These are phyloP conservation scores for Ophthalmolycus amberensis DNA, from an alignment of 2,113 vertebrate species.

Conservation along the genomic window DNA sequence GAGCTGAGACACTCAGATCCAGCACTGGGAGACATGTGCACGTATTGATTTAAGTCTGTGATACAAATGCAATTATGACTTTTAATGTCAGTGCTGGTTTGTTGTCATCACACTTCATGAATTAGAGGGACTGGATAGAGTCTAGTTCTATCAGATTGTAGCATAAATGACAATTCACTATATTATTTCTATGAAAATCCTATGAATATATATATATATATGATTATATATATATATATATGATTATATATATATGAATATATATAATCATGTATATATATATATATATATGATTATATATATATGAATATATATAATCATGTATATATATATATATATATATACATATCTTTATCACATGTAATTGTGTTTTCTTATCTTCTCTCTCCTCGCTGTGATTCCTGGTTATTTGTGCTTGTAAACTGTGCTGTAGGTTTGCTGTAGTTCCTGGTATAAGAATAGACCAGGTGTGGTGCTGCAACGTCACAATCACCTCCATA, in stretches of 20 bases:
- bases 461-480: slow-evolving; percentile 32
- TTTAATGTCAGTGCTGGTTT: slow-evolving; percentile 11
- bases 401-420: slow-evolving; percentile 2
- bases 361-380: background rate
- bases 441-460: background rate
- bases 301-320: no score
- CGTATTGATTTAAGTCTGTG: slow-evolving; percentile 45
- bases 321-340: no score
- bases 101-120: slow-evolving; percentile 23
- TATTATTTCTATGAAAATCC: background rate
- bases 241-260: no score
- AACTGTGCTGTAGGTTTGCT: background rate
- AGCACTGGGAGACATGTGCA: slow-evolving; percentile 18
- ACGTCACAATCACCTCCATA: background rate
- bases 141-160: background rate
- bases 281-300: no score
- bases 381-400: background rate
- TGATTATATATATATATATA: no score
- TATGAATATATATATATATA: background rate
- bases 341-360: background rate
- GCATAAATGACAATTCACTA: background rate
- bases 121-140: background rate
- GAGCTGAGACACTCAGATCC: slow-evolving; percentile 34
- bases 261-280: no score
- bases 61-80: slow-evolving; percentile 52